Conservation (phyloP, 1,140 invertebrate genomes). For the Pseudomyrmex pallidus region DNA sequence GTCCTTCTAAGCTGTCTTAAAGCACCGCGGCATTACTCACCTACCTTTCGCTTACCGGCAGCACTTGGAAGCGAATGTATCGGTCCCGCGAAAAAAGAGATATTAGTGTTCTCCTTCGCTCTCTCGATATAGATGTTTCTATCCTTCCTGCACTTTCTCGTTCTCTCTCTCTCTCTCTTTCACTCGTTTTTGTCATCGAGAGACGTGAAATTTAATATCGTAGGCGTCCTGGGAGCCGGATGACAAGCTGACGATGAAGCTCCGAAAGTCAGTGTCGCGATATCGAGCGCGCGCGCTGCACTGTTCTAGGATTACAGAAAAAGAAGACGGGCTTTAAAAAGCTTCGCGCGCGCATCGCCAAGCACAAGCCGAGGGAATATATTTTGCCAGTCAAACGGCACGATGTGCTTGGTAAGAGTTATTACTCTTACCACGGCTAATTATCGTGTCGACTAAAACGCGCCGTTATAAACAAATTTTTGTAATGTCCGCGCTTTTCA, state of each 20-base stretch:
- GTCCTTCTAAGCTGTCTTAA: constrained; percentile 59
- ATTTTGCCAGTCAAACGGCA: constrained; percentile 57
- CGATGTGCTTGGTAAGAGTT: constrained; percentile 38
- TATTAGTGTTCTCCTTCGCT: not conserved
- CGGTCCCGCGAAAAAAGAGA: constrained; percentile 55
- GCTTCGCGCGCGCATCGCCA: constrained; percentile 43
- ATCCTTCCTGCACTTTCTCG: not conserved
- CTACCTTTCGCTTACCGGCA: constrained; percentile 33
- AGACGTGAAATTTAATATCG: constrained; percentile 57
- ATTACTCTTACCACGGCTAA: constrained; percentile 49
- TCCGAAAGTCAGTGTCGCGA: constrained; percentile 53
- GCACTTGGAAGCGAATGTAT: constrained; percentile 46
- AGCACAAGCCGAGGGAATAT: constrained; percentile 36
- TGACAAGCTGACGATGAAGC: constrained; percentile 54
- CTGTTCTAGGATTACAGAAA: constrained; percentile 48
- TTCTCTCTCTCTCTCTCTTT: not conserved
- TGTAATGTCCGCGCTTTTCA: constrained; percentile 55
- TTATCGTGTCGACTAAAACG: constrained; percentile 48
- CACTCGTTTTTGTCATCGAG: constrained; percentile 1
- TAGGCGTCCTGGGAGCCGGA: constrained; percentile 39
- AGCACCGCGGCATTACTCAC: constrained; percentile 53
- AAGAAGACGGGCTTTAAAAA: constrained; percentile 42
- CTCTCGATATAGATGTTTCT: not conserved
- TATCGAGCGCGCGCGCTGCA: constrained; percentile 56
- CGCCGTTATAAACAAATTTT: constrained; percentile 58